These are phyloP conservation scores for Oscheius sp. DNA, from an alignment of 2,888 invertebrate genomes.

Conservation along the genomic window DNA sequence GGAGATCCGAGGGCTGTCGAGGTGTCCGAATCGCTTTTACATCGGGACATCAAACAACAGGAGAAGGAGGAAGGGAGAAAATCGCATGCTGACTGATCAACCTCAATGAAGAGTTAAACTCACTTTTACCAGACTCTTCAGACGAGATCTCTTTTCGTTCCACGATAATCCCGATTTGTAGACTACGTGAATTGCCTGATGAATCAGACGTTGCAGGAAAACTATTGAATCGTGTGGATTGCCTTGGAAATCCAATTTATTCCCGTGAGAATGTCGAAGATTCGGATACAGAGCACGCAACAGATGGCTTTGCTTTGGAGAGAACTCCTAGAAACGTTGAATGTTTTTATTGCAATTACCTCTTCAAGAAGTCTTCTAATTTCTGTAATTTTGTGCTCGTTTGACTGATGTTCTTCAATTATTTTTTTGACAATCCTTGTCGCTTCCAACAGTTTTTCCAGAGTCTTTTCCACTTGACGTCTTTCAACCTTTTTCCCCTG, in stretches of 20 bases:
- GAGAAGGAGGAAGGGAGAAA: neutral
- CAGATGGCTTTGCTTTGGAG: neutral
- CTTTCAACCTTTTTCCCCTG: neutral
- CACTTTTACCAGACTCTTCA: neutral
- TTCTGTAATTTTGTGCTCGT: conserved; percentile 33
- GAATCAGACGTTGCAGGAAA: neutral
- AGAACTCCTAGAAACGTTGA: neutral
- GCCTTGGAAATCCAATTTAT: neutral
- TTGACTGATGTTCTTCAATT: conserved; percentile 6
- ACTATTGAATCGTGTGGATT: neutral
- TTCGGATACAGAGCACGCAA: neutral
- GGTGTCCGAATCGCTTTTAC: neutral
- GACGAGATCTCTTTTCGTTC: neutral
- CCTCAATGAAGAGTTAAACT: neutral
- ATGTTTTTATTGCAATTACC: neutral
- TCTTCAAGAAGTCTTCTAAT: neutral
- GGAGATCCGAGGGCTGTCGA: no score
- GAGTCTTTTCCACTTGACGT: neutral
- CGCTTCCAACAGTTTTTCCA: neutral
- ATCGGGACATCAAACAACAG: neutral
- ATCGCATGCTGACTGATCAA: neutral
- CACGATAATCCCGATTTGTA: neutral
- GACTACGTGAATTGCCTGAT: neutral
- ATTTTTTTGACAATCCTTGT: conserved; percentile 19
- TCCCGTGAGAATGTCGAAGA: neutral